These are phyloP conservation scores for Chrysolina haemoptera DNA, from an alignment of 2,888 invertebrate genomes.

Conservation along the genomic window DNA sequence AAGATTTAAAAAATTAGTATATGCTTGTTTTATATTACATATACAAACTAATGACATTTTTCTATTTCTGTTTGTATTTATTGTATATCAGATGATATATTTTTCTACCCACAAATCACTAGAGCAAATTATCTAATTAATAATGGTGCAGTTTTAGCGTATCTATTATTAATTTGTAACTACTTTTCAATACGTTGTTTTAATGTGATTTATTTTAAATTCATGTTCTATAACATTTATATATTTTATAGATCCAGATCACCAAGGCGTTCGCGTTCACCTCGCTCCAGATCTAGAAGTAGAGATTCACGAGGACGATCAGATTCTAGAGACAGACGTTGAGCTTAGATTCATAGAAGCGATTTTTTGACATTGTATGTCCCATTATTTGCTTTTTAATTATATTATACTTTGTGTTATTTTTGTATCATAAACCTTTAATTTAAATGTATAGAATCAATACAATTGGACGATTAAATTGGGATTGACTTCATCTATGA, in stretches of 20 bases:
- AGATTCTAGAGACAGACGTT: slow-evolving; percentile 75
- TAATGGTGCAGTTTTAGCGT: slow-evolving; percentile 9
- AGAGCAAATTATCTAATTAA: background rate
- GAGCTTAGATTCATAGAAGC: slow-evolving; percentile 41
- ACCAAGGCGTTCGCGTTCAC: slow-evolving; percentile 67
- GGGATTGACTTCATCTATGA: too few species aligned
- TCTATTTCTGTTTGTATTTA: too few species aligned
- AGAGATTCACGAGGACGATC: slow-evolving; percentile 74
- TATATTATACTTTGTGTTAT: slow-evolving; percentile 4
- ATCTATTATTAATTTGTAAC: background rate
- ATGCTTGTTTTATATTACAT: too few species aligned
- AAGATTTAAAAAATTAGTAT: too few species aligned
- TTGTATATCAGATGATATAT: background rate
- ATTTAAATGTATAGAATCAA: background rate
- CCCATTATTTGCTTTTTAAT: slow-evolving; percentile 4
- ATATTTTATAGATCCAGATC: slow-evolving; percentile 67
- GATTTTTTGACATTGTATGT: background rate
- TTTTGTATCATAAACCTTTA: background rate
- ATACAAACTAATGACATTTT: too few species aligned
- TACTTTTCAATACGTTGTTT: background rate
- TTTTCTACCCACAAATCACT: slow-evolving; percentile 6
- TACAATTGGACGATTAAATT: background rate
- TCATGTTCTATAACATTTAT: background rate
- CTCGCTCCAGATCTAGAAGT: slow-evolving; percentile 71
- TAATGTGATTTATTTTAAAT: background rate